These are phyloP conservation scores for Amphipyra tragopoginis DNA, from an alignment of 2,888 invertebrate genomes.

Conservation along the genomic window DNA sequence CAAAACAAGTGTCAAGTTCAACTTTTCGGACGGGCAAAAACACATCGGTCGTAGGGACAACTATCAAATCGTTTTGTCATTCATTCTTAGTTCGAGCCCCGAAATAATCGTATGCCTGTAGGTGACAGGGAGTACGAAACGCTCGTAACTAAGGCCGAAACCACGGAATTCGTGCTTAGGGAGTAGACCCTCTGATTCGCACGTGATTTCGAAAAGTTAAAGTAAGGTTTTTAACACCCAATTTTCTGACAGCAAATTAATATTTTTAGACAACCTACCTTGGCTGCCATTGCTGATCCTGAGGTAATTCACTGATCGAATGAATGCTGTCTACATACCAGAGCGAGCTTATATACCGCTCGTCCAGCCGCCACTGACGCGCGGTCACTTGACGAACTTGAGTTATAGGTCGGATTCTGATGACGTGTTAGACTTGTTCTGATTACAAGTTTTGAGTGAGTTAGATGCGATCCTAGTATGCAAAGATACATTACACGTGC, in stretches of 20 bases:
- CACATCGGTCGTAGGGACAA: no score
- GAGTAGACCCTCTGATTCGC: no score
- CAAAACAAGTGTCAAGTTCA: no score
- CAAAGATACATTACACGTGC: neutral
- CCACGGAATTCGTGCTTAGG: no score
- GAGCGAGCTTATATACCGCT: conserved; percentile 70
- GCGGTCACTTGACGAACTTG: conserved; percentile 63
- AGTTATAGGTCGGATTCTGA: conserved; percentile 53
- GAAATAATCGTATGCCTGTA: no score
- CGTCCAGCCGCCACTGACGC: conserved; percentile 23
- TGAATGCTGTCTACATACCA: conserved; percentile 63
- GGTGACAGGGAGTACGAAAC: no score
- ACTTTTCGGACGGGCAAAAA: no score
- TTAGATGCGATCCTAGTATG: neutral
- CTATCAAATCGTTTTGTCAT: no score
- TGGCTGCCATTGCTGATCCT: conserved; percentile 78
- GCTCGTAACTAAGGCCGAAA: no score
- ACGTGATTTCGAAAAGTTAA: no score
- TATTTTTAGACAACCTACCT: conserved; percentile 63
- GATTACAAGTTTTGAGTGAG: conserved; percentile 1
- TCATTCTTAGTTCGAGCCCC: no score
- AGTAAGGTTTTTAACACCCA: no score
- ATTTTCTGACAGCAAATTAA: neutral
- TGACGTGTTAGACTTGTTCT: conserved; percentile 43
- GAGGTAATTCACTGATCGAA: conserved; percentile 70